These are phyloP conservation scores for Meiosimyza decipiens DNA, from an alignment of 2,888 invertebrate genomes.

Conservation along the genomic window DNA sequence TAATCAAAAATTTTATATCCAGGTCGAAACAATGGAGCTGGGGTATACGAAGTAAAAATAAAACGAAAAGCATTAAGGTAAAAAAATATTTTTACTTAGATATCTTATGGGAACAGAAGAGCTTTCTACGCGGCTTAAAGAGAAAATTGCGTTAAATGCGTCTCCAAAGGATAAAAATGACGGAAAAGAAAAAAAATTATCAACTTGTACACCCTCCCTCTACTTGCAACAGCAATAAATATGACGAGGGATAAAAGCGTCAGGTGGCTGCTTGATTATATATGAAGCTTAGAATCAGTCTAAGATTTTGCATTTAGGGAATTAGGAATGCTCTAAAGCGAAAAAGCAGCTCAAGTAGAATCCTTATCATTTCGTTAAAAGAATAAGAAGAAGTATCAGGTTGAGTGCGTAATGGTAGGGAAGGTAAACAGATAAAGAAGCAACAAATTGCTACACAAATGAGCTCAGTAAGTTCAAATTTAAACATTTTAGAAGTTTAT, in stretches of 20 bases:
- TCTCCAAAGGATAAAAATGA: constrained; percentile 32
- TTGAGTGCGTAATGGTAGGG: not conserved
- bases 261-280: constrained; percentile 35
- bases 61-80: too few relatives aligned
- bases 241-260: constrained; percentile 27
- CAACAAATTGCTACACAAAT: not conserved
- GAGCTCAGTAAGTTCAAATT: constrained; percentile 16
- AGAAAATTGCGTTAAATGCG: constrained; percentile 40
- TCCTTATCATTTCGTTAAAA: not conserved
- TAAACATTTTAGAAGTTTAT: constrained; percentile 24
- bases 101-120: too few relatives aligned
- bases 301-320: constrained; percentile 61
- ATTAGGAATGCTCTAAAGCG: constrained; percentile 49
- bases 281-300: constrained; percentile 51
- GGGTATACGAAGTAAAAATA: too few relatives aligned
- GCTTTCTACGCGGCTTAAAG: constrained; percentile 22
- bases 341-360: constrained; percentile 2
- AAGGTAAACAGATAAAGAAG: too few relatives aligned
- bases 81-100: too few relatives aligned
- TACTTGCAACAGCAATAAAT: not conserved
- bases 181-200: constrained; percentile 1
- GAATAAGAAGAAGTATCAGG: not conserved
- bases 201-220: not conserved
- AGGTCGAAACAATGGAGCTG: too few relatives aligned
- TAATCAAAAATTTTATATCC: constrained; percentile 52